These are phyloP conservation scores for Aurelia coerulea DNA, from an alignment of 30 jellyfish, hydroid and myxozoan species.

Conservation along the genomic window DNA sequence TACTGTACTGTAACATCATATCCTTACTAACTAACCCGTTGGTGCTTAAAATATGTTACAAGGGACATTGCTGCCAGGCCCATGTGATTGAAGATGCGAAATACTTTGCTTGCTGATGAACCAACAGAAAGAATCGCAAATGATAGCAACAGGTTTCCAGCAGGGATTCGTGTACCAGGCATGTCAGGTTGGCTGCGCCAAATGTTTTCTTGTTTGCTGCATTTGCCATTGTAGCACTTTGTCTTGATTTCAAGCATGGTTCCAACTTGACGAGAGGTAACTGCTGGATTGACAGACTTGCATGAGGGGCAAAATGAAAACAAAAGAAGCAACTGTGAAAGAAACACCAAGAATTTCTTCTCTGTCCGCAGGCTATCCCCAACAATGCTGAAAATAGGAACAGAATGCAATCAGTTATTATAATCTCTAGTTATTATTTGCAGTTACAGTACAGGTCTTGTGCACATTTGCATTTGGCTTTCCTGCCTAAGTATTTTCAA, in stretches of 20 bases:
- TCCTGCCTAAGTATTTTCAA: no score
- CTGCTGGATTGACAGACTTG: neutral
- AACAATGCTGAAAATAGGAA: conserved; percentile 7
- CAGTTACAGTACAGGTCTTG: no score
- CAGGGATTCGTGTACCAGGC: conserved; percentile 39
- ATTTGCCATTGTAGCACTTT: conserved; percentile 20
- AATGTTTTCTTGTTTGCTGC: conserved; percentile 14
- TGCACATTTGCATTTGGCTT: no score
- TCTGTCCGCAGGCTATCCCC: conserved; percentile 25
- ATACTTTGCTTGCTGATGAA: conserved; percentile 27
- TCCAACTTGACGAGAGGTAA: conserved; percentile 15
- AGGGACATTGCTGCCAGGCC: conserved; percentile 42
- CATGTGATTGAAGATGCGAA: conserved; percentile 1
- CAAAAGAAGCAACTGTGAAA: conserved; percentile 9
- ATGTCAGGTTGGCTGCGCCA: conserved; percentile 27
- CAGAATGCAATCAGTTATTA: no score
- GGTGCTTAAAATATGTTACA: conserved; percentile 25
- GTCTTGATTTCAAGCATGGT: conserved; percentile 34
- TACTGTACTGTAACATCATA: no score
- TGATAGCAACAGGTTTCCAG: conserved; percentile 15
- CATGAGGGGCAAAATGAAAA: conserved; percentile 24
- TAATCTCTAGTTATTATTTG: no score
- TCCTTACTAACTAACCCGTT: conserved; percentile 11
- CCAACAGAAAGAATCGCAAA: conserved; percentile 45
- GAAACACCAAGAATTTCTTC: conserved; percentile 18